Conservation (phyloP, 2,888 invertebrate species). For the Heterodera filipjevi region DNA sequence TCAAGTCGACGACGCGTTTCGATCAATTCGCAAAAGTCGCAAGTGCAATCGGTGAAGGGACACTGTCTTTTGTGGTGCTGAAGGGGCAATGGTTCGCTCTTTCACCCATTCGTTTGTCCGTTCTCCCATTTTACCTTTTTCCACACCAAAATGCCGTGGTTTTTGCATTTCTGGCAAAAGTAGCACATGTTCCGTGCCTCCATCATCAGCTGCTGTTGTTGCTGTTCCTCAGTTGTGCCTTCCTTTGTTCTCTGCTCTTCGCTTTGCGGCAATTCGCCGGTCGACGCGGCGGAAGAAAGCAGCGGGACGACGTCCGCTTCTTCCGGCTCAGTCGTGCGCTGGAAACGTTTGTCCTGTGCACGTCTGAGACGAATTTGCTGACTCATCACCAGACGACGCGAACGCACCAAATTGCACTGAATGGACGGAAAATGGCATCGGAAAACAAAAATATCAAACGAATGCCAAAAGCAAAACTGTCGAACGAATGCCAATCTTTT, state of each 20-base stretch:
- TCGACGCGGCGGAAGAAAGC: neutral
- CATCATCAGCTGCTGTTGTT: constrained; percentile 36
- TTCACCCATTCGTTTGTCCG: neutral
- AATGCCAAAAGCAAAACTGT: neutral
- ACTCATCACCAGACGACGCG: constrained; percentile 60
- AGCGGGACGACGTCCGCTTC: constrained; percentile 56
- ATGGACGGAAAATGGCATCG: constrained; percentile 15
- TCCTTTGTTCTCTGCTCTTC: neutral
- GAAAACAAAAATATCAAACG: neutral
- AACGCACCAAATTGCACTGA: constrained; percentile 58
- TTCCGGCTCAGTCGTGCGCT: constrained; percentile 51
- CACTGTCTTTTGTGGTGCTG: constrained; percentile 61
- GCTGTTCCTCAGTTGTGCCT: constrained; percentile 25
- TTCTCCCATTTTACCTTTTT: constrained; percentile 55
- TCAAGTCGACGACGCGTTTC: constrained; percentile 60
- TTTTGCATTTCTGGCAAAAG: constrained; percentile 64
- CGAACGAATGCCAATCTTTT: too few species aligned
- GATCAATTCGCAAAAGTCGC: constrained; percentile 58
- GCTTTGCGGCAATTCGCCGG: neutral
- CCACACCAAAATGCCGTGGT: constrained; percentile 60
- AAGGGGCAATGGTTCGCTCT: neutral
- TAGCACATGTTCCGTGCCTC: constrained; percentile 52
- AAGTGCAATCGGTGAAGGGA: constrained; percentile 52
- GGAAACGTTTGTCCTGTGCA: constrained; percentile 62
- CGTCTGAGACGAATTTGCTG: constrained; percentile 61